A percentile compares a stretch with the other conserved stretches of the same genome.
These are phyloP conservation scores for Helicoverpa armigera DNA, from an alignment of 1,140 invertebrate species.

Conservation along the genomic window DNA sequence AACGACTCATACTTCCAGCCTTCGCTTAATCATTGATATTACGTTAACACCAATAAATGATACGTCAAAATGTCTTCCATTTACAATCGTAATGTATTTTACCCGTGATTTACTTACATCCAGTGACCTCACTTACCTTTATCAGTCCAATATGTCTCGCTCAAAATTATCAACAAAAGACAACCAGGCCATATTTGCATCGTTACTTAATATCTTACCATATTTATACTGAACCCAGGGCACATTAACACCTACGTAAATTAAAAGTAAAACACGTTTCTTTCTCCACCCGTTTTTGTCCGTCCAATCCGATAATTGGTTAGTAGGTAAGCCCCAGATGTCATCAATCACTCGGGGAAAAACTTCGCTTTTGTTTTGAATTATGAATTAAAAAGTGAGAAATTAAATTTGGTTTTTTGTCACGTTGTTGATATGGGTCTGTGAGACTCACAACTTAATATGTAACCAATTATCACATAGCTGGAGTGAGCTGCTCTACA, in stretches of 20 bases:
- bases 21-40: slow-evolving; percentile 1
- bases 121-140: slow-evolving; percentile 18
- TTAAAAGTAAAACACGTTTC: slow-evolving; percentile 51
- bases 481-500: not conserved
- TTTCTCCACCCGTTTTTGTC: slow-evolving; percentile 51
- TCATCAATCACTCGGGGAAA: slow-evolving; percentile 58
- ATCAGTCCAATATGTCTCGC: slow-evolving; percentile 24
- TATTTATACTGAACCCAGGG: slow-evolving; percentile 22
- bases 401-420: slow-evolving; percentile 45
- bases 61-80: slow-evolving; percentile 24
- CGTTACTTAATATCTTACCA: slow-evolving; percentile 30
- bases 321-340: slow-evolving; percentile 52
- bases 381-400: slow-evolving; percentile 40
- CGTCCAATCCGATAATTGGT: slow-evolving; percentile 56
- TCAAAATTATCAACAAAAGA: slow-evolving; percentile 25
- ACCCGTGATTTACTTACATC: slow-evolving; percentile 13
- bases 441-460: slow-evolving; percentile 21
- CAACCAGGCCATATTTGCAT: not conserved
- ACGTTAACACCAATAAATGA: slow-evolving; percentile 2
- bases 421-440: not conserved
- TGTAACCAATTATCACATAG: slow-evolving; percentile 37
- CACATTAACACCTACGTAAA: slow-evolving; percentile 27
- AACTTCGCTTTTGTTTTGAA: slow-evolving; percentile 45
- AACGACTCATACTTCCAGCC: not conserved
- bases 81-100: slow-evolving; percentile 7